Percentiles rank a stretch among this genome's conserved stretches.
phyloP scores from a whole-genome alignment of 2,797 vertebrate species.

The Enteromius unitaeniatus region DNA sequence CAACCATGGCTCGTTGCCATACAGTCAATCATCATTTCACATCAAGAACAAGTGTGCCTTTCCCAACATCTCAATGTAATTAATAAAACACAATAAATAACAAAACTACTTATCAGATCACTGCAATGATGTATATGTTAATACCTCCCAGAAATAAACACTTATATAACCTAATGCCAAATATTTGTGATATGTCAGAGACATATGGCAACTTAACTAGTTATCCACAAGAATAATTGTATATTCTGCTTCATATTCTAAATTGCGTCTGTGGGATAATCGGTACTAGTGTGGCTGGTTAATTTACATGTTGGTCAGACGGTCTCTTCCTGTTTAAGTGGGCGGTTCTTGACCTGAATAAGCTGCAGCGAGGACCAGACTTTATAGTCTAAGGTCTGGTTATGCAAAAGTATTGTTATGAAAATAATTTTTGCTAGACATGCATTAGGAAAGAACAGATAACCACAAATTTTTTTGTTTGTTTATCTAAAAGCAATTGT shows the following conservation, averaged over 20 bases:
- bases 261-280: not conserved
- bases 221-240: not conserved
- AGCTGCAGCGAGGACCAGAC: constrained; percentile 1
- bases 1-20: constrained; percentile 4
- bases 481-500: not conserved
- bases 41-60: not conserved
- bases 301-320: constrained; percentile 30
- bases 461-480: not conserved
- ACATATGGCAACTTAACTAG: not conserved
- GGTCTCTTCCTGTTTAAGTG: constrained; percentile 1
- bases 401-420: constrained; percentile 18
- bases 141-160: not conserved
- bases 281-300: not conserved
- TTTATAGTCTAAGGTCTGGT: not conserved
- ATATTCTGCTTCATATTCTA: not conserved
- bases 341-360: constrained; percentile 18
- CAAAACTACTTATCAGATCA: not conserved
- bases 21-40: constrained; percentile 15
- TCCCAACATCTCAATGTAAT: not conserved
- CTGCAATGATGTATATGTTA: not conserved
- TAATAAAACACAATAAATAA: not conserved
- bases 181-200: not conserved
- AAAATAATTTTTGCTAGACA: not conserved
- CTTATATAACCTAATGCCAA: not conserved
- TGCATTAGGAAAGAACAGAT: not conserved